phyloP scores from a whole-genome alignment of 2,113 vertebrate genomes.

The Rhineura floridana region DNA sequence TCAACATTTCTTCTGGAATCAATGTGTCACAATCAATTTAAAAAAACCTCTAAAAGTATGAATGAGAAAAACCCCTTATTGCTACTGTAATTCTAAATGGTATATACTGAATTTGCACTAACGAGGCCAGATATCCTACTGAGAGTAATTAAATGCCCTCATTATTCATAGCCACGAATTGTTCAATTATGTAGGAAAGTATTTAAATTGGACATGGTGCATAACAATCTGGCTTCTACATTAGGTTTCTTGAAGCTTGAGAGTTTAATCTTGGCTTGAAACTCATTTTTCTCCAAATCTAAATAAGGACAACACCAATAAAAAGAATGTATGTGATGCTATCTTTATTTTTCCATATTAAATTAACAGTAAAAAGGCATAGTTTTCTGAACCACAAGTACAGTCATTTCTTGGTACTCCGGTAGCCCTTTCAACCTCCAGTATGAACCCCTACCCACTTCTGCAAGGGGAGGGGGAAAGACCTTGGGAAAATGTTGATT shows the following conservation, averaged over 20 bases:
- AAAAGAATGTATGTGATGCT: background rate
- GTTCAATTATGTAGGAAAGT: constrained; percentile 2
- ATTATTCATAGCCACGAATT: constrained; percentile 4
- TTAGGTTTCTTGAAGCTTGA: constrained; percentile 1
- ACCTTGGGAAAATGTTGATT: background rate
- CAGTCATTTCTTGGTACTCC: background rate
- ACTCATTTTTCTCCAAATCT: background rate
- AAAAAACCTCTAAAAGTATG: background rate
- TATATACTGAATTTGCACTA: constrained; percentile 20
- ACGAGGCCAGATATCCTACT: constrained; percentile 1
- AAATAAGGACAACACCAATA: background rate
- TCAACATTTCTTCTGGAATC: background rate
- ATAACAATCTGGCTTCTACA: constrained; percentile 12
- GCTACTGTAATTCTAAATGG: background rate
- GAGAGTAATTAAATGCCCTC: constrained; percentile 10
- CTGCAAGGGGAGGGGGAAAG: background rate
- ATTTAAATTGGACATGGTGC: constrained; percentile 20
- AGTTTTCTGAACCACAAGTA: background rate
- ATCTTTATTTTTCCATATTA: background rate
- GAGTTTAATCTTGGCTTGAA: background rate
- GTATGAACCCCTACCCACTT: no score
- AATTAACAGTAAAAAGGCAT: background rate
- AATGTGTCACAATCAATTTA: background rate
- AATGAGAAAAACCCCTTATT: background rate
- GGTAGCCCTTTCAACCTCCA: background rate